A percentile compares a stretch with the other conserved stretches of the same genome.
These are phyloP conservation scores for Ramphastos sulfuratus DNA, from an alignment of 2,113 vertebrate species.

Conservation along the genomic window DNA sequence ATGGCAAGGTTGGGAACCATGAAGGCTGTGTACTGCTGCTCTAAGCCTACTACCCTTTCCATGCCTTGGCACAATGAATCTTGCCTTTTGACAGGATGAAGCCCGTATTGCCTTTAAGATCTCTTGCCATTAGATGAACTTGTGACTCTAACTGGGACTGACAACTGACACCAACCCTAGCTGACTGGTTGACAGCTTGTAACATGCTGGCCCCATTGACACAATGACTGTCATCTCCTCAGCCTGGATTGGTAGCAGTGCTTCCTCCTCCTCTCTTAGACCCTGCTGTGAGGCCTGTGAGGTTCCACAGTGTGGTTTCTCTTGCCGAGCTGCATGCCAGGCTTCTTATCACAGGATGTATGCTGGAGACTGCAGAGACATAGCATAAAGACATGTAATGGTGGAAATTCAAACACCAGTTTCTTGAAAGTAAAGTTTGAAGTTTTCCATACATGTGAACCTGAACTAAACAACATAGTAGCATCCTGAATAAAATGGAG, in stretches of 20 bases:
- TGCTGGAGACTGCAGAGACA: neutral
- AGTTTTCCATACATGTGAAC: neutral
- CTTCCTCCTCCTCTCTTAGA: neutral
- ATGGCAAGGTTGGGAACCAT: neutral
- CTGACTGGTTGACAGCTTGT: neutral
- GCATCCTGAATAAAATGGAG: neutral
- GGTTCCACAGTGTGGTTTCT: neutral
- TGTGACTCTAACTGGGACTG: neutral
- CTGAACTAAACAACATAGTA: neutral
- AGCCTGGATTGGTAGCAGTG: neutral
- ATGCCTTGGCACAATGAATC: neutral
- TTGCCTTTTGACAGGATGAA: neutral
- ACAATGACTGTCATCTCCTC: neutral
- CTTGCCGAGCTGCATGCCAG: neutral
- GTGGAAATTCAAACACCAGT: neutral
- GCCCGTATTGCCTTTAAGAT: neutral
- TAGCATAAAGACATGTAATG: neutral
- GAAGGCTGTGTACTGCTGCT: neutral
- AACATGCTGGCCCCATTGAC: accelerated
- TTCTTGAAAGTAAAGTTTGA: neutral
- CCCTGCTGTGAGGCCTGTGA: neutral
- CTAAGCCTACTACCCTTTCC: neutral
- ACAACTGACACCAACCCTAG: neutral
- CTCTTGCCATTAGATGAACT: neutral
- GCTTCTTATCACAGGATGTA: neutral